Percentiles rank a stretch among this genome's conserved stretches.
Evolutionary conservation across 2,113 vertebrate genomes (phyloP).

Genomic region (Toxotes chatareus): DNA sequence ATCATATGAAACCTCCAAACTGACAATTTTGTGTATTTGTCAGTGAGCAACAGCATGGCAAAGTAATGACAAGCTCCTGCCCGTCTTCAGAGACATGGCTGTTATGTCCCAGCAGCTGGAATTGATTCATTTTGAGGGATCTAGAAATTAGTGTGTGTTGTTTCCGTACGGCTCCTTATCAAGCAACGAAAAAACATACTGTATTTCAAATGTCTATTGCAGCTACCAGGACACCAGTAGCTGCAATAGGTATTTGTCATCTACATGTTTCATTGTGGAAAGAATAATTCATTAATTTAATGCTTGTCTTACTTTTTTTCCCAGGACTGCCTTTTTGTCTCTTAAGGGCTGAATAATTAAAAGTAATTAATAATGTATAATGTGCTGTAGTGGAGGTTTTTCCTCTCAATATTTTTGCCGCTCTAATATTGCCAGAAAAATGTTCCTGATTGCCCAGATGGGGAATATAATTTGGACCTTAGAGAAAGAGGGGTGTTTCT

Average conservation of each 20-base stretch:
- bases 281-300: slow-evolving; percentile 31
- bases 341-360: slow-evolving; percentile 38
- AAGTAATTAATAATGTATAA: slow-evolving; percentile 34
- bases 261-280: neutral
- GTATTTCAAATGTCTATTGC: neutral
- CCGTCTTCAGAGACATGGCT: neutral
- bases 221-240: neutral
- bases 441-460: neutral
- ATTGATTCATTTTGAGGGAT: neutral
- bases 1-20: slow-evolving; percentile 40
- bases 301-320: slow-evolving; percentile 22
- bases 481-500: neutral
- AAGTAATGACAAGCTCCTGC: slow-evolving; percentile 22
- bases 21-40: slow-evolving; percentile 30
- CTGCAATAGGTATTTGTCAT: neutral
- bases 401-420: neutral
- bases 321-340: slow-evolving; percentile 11
- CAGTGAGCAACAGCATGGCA: slow-evolving; percentile 17
- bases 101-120: neutral
- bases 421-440: neutral
- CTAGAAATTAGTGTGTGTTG: neutral
- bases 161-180: neutral
- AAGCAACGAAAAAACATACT: neutral
- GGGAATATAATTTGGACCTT: neutral
- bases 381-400: neutral